phyloP scores from a whole-genome alignment of 1,140 invertebrate genomes.

The Heliconius himera region DNA sequence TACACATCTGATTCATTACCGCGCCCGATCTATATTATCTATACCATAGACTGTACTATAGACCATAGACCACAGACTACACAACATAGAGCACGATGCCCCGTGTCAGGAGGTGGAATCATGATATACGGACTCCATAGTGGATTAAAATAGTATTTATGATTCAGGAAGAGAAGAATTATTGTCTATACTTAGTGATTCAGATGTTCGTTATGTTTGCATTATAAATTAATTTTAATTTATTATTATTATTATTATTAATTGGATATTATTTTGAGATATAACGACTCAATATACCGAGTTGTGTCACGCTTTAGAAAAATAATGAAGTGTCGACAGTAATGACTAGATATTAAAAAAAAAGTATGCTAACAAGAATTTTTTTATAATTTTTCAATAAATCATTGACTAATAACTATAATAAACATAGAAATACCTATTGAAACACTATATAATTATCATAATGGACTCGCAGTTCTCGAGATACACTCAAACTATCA shows the following conservation, averaged over 20 bases:
- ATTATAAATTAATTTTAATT: constrained; percentile 23
- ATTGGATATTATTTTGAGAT: constrained; percentile 7
- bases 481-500: neutral
- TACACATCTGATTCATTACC: constrained; percentile 81
- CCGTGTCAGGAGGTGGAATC: constrained; percentile 39
- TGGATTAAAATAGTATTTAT: constrained; percentile 27
- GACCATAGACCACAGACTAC: constrained; percentile 29
- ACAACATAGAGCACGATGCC: constrained; percentile 26
- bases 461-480: neutral
- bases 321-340: constrained; percentile 11
- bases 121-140: constrained; percentile 37
- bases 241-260: neutral
- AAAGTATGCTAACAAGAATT: constrained; percentile 12
- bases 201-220: neutral
- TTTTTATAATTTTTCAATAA: neutral
- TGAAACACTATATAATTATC: neutral
- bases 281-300: neutral
- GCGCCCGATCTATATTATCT: constrained; percentile 64
- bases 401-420: neutral
- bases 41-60: constrained; percentile 38
- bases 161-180: constrained; percentile 26
- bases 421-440: neutral
- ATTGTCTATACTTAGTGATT: constrained; percentile 17
- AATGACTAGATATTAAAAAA: constrained; percentile 5
- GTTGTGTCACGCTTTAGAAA: constrained; percentile 4